Conservation (phyloP, 2,888 invertebrate genomes). For the Ceramica pisi region DNA sequence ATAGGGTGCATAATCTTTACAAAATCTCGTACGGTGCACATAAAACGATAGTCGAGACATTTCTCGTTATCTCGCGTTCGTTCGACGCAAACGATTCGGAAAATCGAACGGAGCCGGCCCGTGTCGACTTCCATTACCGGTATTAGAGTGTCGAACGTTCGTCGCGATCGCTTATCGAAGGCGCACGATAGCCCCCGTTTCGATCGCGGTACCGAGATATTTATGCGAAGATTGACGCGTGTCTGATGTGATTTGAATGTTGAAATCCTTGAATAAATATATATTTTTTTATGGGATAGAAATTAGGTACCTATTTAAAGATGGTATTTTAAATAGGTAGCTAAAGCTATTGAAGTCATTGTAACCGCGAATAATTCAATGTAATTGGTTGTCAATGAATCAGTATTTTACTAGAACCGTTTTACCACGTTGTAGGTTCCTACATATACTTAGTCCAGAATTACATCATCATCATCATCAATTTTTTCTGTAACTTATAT, state of each 20-base stretch:
- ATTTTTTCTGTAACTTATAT: too few relatives aligned
- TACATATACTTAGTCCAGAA: not conserved
- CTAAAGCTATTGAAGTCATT: slow-evolving; percentile 11
- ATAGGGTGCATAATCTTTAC: slow-evolving; percentile 67
- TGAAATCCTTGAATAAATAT: slow-evolving; percentile 37
- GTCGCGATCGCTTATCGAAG: slow-evolving; percentile 69
- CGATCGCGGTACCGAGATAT: slow-evolving; percentile 65
- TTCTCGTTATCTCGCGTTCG: slow-evolving; percentile 83
- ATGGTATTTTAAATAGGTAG: not conserved
- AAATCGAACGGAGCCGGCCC: slow-evolving; percentile 86
- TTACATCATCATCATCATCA: too few relatives aligned
- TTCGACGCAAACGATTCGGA: slow-evolving; percentile 87
- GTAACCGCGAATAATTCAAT: slow-evolving; percentile 39
- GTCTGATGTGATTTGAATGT: slow-evolving; percentile 63
- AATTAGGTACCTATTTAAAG: not conserved
- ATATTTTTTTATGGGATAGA: not conserved
- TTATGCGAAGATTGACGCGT: slow-evolving; percentile 60
- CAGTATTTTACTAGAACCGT: slow-evolving; percentile 24
- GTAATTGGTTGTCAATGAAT: slow-evolving; percentile 30
- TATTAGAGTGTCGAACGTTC: slow-evolving; percentile 81
- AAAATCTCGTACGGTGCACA: slow-evolving; percentile 74
- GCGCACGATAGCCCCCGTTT: slow-evolving; percentile 58
- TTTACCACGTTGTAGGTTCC: not conserved
- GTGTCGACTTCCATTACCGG: slow-evolving; percentile 86
- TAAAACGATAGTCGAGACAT: slow-evolving; percentile 83